Base-by-base conservation (phyloP, 2,888 invertebrate species). In the Chromoteleia sp. region DNA sequence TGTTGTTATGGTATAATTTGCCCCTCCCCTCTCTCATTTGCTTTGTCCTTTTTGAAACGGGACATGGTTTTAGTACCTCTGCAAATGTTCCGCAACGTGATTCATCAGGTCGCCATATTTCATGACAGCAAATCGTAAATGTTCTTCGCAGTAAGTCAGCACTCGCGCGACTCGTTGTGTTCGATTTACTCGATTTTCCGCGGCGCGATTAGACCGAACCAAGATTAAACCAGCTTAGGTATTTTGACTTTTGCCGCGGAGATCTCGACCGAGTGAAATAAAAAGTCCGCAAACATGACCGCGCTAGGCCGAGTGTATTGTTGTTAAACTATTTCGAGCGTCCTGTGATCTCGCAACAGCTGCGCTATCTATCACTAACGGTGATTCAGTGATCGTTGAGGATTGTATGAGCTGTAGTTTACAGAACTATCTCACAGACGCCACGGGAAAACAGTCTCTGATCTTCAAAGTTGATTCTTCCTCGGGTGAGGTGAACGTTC, bases 331-430 rank as follows among this genome's bases (percentile, higher is more conserved):
- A 91, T 91, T 91, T 90, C 85, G 84, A 88, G 89, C 87, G 82
- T 87, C 84, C 88, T 88, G 83, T 82, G 85, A 81, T 82, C 71
- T 76, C 83, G 87, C 87, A 88, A 86, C 91, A 90, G 91, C 90
- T 90, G 91, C 87, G 86, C 90, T 86, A 90, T 90, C 89, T 89
- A 90, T 91, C 89, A 88, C 88, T 86, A 89, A 88, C 91, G 88
- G 91, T 90, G 89, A 91, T 90, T 90, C 89, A 89, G 87, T 88
- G 89, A 90, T 90, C 88, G 88, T 85, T 85, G 87, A 84, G 83
- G 84, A 84, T 79, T 81, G 85, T 80, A 85, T 84, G 75, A 78
- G 86, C 78, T 81, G 85, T 85, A 87, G 89, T 90, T 91, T 90
- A 89, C 88, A 88, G 85, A 87, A 87, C 84, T 86, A 87, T 86